These are phyloP conservation scores for Mungos mungo DNA, from an alignment of 2,113 vertebrate genomes.

Conservation along the genomic window DNA sequence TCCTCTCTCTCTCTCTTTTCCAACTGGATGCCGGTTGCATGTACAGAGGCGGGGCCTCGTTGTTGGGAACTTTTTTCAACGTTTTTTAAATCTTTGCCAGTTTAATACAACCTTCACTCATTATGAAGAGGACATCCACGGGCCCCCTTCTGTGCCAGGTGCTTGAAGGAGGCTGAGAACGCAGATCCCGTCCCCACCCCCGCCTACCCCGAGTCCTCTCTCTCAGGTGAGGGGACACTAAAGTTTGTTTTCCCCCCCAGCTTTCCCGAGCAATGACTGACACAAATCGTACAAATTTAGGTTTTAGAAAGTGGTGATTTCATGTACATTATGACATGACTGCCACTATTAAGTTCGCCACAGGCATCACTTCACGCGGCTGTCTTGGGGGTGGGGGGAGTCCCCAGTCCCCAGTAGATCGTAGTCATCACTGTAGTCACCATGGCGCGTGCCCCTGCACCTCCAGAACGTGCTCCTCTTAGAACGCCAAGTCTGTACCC, in stretches of 20 bases:
- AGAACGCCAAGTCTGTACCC: not conserved
- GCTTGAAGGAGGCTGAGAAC: not conserved
- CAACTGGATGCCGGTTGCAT: not conserved
- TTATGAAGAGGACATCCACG: not conserved
- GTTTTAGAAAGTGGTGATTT: not conserved
- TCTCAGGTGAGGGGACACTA: not conserved
- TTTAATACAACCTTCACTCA: not conserved
- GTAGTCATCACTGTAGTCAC: not conserved
- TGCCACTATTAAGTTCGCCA: not conserved
- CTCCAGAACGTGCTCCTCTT: not conserved
- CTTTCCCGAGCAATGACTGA: not conserved
- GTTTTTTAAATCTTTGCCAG: not conserved
- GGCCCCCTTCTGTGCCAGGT: not conserved
- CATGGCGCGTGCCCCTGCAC: not conserved
- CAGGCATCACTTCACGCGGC: not conserved
- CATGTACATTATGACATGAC: not conserved
- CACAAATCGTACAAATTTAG: not conserved
- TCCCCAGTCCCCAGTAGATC: not conserved
- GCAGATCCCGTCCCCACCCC: too few relatives aligned
- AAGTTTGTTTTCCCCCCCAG: not conserved
- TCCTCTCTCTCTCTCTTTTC: not conserved
- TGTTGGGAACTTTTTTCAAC: not conserved
- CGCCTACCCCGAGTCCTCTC: not conserved
- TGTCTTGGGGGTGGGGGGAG: not conserved
- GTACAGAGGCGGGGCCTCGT: not conserved